Conservation (phyloP, 2,888 invertebrate genomes). For the Fragum sueziense region DNA sequence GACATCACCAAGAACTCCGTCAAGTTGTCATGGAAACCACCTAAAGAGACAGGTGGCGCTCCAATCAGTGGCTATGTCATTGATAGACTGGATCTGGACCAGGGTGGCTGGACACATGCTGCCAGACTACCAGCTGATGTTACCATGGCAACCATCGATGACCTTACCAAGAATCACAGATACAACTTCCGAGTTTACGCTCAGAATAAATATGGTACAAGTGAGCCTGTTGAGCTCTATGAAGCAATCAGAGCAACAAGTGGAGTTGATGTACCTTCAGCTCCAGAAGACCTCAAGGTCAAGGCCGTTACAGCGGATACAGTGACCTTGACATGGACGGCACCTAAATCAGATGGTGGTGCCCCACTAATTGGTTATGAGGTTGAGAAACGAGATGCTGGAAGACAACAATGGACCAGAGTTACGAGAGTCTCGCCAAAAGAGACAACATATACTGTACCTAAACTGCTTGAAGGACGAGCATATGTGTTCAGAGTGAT, state of each 20-base stretch:
- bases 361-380: conserved; percentile 81
- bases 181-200: conserved; percentile 81
- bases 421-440: conserved; percentile 65
- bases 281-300: conserved; percentile 74
- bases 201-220: conserved; percentile 81
- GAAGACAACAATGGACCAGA: conserved; percentile 69
- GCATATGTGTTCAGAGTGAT: conserved; percentile 94
- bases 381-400: conserved; percentile 84
- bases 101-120: conserved; percentile 76
- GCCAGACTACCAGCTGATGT: conserved; percentile 65
- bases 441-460: conserved; percentile 67
- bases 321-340: conserved; percentile 92
- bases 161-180: conserved; percentile 70
- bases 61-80: conserved; percentile 79
- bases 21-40: conserved; percentile 79
- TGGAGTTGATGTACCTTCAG: conserved; percentile 76
- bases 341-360: conserved; percentile 94
- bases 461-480: conserved; percentile 91
- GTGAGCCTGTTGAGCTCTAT: conserved; percentile 87
- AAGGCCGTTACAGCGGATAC: conserved; percentile 72
- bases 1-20: conserved; percentile 73
- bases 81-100: conserved; percentile 73
- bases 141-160: conserved; percentile 57
- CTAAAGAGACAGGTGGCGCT: conserved; percentile 78
- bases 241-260: conserved; percentile 85